A percentile compares a stretch with the other conserved stretches of the same genome.
Evolutionary conservation across 2,888 invertebrate species (phyloP).

Genomic region (Autographa gamma): DNA sequence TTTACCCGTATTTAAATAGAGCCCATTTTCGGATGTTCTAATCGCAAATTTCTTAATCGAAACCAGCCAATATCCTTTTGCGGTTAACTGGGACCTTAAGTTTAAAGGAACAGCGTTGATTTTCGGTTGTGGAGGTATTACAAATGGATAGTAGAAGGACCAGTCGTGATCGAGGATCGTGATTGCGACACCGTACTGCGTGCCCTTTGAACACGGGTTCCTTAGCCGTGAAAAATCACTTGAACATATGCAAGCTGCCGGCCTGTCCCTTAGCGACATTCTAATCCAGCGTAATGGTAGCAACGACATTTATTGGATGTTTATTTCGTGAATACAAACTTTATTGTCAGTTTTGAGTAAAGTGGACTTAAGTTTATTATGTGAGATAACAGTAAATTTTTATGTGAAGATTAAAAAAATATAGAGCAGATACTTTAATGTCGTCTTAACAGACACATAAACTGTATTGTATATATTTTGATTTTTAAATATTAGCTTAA

Average conservation of each 20-base stretch:
- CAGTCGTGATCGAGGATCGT: slow-evolving; percentile 88
- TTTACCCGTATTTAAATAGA: slow-evolving; percentile 63
- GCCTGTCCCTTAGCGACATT: slow-evolving; percentile 77
- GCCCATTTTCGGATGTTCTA: slow-evolving; percentile 63
- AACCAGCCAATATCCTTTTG: slow-evolving; percentile 40
- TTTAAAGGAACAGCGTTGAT: slow-evolving; percentile 57
- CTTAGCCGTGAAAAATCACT: slow-evolving; percentile 88
- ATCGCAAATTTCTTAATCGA: slow-evolving; percentile 58
- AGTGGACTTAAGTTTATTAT: slow-evolving; percentile 23
- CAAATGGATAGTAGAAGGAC: slow-evolving; percentile 81
- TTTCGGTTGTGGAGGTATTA: slow-evolving; percentile 65
- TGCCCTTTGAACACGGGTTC: slow-evolving; percentile 87
- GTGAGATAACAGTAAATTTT: slow-evolving; percentile 36
- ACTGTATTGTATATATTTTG: slow-evolving; percentile 24
- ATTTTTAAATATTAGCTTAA: not conserved
- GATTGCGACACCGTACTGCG: slow-evolving; percentile 87
- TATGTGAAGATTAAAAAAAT: slow-evolving; percentile 37
- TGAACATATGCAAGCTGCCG: slow-evolving; percentile 86
- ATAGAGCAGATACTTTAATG: slow-evolving; percentile 16
- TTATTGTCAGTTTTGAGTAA: slow-evolving; percentile 39
- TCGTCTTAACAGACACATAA: not conserved
- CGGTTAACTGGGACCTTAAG: slow-evolving; percentile 61
- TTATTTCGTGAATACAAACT: slow-evolving; percentile 43
- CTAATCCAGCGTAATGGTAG: slow-evolving; percentile 79
- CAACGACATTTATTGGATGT: slow-evolving; percentile 57